phyloP scores from a whole-genome alignment of 1,140 invertebrate species.

The Pentalonia nigronervosa region DNA sequence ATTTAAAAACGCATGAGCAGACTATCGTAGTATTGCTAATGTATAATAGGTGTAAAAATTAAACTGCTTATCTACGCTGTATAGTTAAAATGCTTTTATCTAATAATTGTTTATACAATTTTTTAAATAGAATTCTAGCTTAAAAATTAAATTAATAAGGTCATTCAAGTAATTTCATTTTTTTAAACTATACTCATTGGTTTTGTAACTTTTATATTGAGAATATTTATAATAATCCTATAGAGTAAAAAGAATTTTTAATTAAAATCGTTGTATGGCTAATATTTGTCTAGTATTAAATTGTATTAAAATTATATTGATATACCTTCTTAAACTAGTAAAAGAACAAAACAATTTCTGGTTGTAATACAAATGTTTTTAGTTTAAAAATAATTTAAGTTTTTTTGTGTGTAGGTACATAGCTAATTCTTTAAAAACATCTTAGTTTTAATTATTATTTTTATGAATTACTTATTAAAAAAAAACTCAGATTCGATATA shows the following conservation, averaged over 20 bases:
- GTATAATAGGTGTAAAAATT: neutral
- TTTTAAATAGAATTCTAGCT: neutral
- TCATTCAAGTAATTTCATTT: neutral
- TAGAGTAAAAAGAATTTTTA: neutral
- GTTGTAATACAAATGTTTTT: neutral
- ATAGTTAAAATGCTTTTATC: neutral
- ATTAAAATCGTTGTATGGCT: neutral
- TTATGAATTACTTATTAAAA: neutral
- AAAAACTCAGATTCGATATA: neutral
- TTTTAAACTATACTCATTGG: neutral
- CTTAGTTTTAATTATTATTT: conserved; percentile 2
- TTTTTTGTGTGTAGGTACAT: neutral
- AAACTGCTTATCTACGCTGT: neutral
- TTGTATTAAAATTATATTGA: neutral
- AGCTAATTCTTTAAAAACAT: neutral
- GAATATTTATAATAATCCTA: too few relatives aligned
- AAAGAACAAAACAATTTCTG: neutral
- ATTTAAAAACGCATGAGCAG: too few relatives aligned
- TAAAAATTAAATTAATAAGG: neutral
- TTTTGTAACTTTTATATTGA: neutral
- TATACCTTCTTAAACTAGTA: neutral
- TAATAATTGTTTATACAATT: neutral
- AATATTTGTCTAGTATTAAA: neutral
- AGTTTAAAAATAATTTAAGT: neutral
- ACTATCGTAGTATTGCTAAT: neutral